Evolutionary conservation across 2,888 invertebrate genomes (phyloP).

Genomic region (Cosmia pyralina): DNA sequence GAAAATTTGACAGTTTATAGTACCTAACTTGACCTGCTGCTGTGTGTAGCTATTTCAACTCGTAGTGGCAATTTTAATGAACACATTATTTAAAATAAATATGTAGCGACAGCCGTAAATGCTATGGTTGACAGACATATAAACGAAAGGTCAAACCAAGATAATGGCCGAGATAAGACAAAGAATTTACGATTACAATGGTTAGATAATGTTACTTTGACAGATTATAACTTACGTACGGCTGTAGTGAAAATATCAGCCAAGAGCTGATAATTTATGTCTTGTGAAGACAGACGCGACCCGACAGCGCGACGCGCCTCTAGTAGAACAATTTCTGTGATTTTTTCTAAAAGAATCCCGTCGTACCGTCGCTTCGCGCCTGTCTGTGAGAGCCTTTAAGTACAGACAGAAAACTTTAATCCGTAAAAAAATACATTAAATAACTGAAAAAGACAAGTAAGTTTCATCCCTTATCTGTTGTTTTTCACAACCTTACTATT

Average conservation of each 20-base stretch:
- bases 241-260: not conserved
- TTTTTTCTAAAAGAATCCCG: no score
- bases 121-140: slow-evolving; percentile 6
- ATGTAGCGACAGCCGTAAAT: not conserved
- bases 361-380: no score
- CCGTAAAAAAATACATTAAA: not conserved
- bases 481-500: not conserved
- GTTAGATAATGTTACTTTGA: slow-evolving; percentile 8
- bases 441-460: not conserved
- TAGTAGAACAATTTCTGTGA: no score
- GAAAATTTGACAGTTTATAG: no score
- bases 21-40: no score
- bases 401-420: not conserved
- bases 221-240: slow-evolving; percentile 20
- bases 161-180: slow-evolving; percentile 42
- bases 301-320: no score
- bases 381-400: no score
- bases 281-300: not conserved
- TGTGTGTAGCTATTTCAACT: not conserved
- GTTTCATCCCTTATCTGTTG: no score
- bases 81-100: not conserved
- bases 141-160: slow-evolving; percentile 40
- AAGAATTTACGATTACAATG: slow-evolving; percentile 44
- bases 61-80: not conserved
- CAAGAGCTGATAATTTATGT: not conserved